phyloP scores from a whole-genome alignment of 2,888 invertebrate genomes.

The Megaustenia siamemsis region DNA sequence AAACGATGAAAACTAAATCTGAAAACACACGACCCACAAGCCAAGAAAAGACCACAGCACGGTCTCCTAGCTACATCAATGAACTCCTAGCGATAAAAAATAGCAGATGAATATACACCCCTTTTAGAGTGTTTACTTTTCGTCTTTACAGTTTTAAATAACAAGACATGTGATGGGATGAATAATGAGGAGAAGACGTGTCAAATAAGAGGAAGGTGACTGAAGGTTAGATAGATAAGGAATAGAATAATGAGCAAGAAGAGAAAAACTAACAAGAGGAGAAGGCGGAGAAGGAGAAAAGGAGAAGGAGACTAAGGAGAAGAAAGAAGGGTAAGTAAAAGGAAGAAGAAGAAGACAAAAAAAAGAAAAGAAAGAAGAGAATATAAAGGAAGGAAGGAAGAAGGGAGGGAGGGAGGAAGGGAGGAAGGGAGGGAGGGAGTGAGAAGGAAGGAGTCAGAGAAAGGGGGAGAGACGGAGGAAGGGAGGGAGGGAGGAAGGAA shows the following conservation, averaged over 20 bases:
- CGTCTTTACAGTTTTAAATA: no score
- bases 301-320: background rate
- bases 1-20: no score
- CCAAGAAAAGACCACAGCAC: no score
- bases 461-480: background rate
- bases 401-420: constrained; percentile 6
- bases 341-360: background rate
- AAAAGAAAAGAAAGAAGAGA: background rate
- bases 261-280: background rate
- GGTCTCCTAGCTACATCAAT: no score
- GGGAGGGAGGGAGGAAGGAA: background rate
- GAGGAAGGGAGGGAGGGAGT: constrained; percentile 6
- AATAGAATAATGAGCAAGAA: background rate
- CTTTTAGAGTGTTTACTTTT: no score
- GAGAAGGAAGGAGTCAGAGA: no score
- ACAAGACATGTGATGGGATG: no score
- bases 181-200: no score
- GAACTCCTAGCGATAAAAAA: no score
- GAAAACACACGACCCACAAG: no score
- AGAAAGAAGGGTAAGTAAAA: background rate
- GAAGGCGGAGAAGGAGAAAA: background rate
- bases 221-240: background rate
- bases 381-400: background rate
- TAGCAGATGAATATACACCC: no score
- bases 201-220: no score